Evolutionary conservation across 2,113 vertebrate species (phyloP).

Genomic region (Lontra canadensis): DNA sequence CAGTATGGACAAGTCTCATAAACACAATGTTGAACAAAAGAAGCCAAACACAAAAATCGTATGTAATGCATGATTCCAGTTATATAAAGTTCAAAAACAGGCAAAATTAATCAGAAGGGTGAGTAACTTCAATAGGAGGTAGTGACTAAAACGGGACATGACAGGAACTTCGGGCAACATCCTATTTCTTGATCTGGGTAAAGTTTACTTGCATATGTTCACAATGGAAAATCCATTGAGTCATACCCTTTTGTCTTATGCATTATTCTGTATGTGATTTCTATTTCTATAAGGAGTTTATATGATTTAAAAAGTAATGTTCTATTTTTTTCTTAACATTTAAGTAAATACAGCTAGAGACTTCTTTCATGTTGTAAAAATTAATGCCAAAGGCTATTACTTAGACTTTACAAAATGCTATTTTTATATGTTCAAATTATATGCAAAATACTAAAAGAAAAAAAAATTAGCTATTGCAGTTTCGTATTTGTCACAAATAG

Average conservation of each 20-base stretch:
- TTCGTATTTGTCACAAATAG: background rate
- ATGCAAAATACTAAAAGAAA: conserved; percentile 16
- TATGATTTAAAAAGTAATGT: background rate
- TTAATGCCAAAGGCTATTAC: conserved; percentile 10
- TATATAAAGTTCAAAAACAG: background rate
- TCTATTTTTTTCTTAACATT: conserved; percentile 28
- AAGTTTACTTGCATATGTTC: background rate
- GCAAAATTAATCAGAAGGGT: background rate
- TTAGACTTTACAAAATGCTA: background rate
- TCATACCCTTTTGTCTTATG: background rate
- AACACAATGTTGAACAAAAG: background rate
- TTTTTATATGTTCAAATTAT: conserved; percentile 25
- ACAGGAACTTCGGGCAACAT: background rate
- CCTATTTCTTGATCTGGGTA: background rate
- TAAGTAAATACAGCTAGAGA: background rate
- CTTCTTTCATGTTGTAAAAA: background rate
- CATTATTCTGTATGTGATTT: background rate
- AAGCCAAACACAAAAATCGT: background rate
- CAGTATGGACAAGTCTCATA: background rate
- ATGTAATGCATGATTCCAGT: background rate
- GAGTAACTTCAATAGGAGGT: background rate
- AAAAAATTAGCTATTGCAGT: background rate
- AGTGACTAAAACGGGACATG: background rate
- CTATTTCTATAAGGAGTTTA: background rate
- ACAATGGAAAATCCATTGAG: background rate